These are phyloP conservation scores for Rhinichthys osculus DNA, from an alignment of 2,797 vertebrate species.

Conservation along the genomic window DNA sequence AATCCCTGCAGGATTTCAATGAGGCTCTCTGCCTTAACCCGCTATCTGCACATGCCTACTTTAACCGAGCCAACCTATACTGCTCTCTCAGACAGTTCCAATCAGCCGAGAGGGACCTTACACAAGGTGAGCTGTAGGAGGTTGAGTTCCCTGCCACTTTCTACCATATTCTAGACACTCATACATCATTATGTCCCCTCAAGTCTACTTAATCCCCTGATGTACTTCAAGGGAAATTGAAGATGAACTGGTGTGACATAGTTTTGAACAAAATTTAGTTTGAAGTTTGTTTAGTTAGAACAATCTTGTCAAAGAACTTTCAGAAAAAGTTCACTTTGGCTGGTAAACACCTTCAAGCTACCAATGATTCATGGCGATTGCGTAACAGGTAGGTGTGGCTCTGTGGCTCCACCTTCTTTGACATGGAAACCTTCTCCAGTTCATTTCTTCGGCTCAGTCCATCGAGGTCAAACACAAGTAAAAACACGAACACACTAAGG, in stretches of 20 bases:
- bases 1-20: conserved; percentile 79
- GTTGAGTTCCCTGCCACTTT: not conserved
- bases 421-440: not conserved
- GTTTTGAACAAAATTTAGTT: not conserved
- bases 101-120: conserved; percentile 74
- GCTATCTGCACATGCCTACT: conserved; percentile 73
- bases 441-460: not conserved
- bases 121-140: conserved; percentile 67
- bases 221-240: not conserved
- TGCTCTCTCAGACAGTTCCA: conserved; percentile 74
- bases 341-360: not conserved
- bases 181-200: not conserved
- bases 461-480: not conserved
- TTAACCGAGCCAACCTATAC: conserved; percentile 77
- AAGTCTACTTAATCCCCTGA: not conserved
- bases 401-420: not conserved
- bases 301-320: not conserved
- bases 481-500: not conserved
- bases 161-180: not conserved
- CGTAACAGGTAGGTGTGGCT: not conserved
- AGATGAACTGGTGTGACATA: not conserved
- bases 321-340: not conserved
- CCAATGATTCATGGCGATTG: not conserved
- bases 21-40: conserved; percentile 71
- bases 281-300: not conserved